These are phyloP conservation scores for Pseudomugil tenellus DNA, from an alignment of 2,797 vertebrate genomes.

Conservation along the genomic window DNA sequence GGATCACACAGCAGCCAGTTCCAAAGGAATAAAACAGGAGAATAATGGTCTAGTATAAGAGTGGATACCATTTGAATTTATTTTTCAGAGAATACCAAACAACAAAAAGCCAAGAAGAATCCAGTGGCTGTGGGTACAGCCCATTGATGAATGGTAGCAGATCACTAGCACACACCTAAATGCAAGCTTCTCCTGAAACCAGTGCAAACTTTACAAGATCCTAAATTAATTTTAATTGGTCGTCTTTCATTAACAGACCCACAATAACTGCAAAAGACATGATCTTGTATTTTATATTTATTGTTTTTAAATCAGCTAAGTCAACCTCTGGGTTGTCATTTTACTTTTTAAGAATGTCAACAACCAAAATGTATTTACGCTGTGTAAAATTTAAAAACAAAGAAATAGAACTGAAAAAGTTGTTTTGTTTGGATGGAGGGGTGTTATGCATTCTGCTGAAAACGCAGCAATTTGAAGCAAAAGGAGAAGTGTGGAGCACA, in stretches of 20 bases:
- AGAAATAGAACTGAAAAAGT: not conserved
- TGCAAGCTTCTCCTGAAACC: not conserved
- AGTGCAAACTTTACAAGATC: not conserved
- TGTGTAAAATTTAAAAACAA: not conserved
- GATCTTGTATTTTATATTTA: no score
- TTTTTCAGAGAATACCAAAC: constrained; percentile 23
- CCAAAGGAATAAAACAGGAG: constrained; percentile 17
- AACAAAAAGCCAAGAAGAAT: constrained; percentile 17
- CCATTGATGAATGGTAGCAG: constrained; percentile 9
- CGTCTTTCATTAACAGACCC: no score
- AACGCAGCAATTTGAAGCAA: constrained; percentile 1
- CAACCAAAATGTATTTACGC: not conserved
- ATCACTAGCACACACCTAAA: constrained; percentile 4
- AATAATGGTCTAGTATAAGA: constrained; percentile 17
- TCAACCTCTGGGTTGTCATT: not conserved
- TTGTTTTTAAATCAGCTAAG: no score
- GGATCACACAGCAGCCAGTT: constrained; percentile 14
- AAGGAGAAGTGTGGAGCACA: constrained; percentile 2
- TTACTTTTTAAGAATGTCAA: not conserved
- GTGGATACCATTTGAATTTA: constrained; percentile 15
- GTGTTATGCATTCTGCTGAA: not conserved
- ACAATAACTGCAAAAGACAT: no score
- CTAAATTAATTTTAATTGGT: not conserved
- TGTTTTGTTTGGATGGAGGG: no score
- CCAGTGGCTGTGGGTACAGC: constrained; percentile 5